Conservation (phyloP, 2,888 invertebrate species). For the Apamea anceps region DNA sequence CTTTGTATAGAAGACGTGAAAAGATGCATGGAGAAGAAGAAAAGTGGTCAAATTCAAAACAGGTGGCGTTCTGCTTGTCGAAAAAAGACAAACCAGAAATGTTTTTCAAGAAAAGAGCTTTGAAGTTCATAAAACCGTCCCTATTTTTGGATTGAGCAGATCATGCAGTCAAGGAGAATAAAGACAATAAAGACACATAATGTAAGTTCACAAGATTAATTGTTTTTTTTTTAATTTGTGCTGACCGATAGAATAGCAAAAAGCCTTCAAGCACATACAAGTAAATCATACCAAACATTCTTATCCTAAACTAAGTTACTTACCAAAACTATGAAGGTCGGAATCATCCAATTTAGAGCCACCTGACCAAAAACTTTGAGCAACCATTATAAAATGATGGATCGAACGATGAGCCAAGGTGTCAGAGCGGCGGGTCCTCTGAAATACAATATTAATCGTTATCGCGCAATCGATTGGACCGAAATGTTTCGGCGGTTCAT, state of each 20-base stretch:
- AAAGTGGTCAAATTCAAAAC: too few relatives aligned
- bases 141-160: background rate
- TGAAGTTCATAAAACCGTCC: too few relatives aligned
- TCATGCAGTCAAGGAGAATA: background rate
- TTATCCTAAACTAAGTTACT: background rate
- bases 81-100: background rate
- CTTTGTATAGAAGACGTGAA: too few relatives aligned
- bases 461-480: constrained; percentile 80
- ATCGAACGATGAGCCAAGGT: constrained; percentile 79
- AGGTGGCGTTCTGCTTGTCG: too few relatives aligned
- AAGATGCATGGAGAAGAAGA: too few relatives aligned
- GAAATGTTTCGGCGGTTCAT: constrained; percentile 77
- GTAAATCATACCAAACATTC: too few relatives aligned
- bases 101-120: background rate
- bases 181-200: background rate
- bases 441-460: constrained; percentile 84
- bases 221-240: background rate
- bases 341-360: background rate
- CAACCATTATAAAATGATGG: constrained; percentile 79
- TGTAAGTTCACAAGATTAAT: background rate
- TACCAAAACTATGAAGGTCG: background rate
- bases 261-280: too few relatives aligned
- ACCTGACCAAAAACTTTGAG: constrained; percentile 76
- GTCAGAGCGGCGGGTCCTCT: constrained; percentile 79
- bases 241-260: too few relatives aligned